These are phyloP conservation scores for Paramormyrops hopkinsi DNA, from an alignment of 2,797 vertebrate species.

Conservation along the genomic window DNA sequence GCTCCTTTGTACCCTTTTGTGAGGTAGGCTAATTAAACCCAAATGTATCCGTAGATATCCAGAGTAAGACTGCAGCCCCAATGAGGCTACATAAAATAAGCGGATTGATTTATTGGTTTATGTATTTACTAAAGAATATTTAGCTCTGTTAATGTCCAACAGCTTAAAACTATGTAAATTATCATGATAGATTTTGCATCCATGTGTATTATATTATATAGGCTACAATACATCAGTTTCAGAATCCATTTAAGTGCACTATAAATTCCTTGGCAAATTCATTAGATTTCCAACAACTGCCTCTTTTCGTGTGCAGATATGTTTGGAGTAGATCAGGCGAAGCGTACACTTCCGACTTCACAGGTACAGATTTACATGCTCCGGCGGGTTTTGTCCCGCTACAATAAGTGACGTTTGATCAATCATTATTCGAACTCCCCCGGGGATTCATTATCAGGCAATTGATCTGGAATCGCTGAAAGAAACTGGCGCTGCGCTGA, in stretches of 20 bases:
- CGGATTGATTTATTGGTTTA: neutral
- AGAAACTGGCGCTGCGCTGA: slow-evolving; percentile 7
- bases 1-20: neutral
- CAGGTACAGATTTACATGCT: neutral
- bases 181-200: neutral
- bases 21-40: neutral
- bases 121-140: neutral
- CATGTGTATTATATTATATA: neutral
- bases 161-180: neutral
- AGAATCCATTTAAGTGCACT: neutral
- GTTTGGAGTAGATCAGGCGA: neutral
- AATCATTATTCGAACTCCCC: neutral
- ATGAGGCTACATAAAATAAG: neutral
- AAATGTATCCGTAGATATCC: neutral
- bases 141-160: neutral
- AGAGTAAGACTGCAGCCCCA: neutral
- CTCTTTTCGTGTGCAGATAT: neutral
- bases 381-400: neutral
- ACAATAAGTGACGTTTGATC: slow-evolving; percentile 16
- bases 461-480: slow-evolving; percentile 17
- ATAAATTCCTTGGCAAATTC: neutral
- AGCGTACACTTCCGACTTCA: neutral
- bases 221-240: neutral
- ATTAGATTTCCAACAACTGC: neutral
- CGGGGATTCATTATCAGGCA: slow-evolving; percentile 23